These are phyloP conservation scores for Alethe diademata DNA, from an alignment of 2,113 vertebrate genomes.

Conservation along the genomic window DNA sequence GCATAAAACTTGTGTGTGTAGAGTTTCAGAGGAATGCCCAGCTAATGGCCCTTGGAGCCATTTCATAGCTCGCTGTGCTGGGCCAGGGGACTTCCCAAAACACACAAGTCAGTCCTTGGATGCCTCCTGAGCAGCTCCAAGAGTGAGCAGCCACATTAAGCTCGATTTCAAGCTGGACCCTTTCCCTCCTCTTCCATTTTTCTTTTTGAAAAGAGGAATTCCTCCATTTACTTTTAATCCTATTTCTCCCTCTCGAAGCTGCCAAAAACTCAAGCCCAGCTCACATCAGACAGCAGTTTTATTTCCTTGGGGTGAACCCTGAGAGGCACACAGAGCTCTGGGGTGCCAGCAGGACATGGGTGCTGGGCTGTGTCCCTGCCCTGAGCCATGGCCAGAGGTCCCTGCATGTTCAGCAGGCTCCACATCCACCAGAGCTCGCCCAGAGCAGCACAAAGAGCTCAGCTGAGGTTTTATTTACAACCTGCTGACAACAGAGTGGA, in stretches of 20 bases:
- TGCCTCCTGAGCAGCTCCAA: neutral
- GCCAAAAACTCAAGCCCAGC: neutral
- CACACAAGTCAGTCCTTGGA: neutral
- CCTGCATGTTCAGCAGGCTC: neutral
- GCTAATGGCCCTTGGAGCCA: neutral
- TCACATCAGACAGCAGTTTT: neutral
- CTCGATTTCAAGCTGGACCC: conserved; percentile 4
- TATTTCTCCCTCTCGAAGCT: neutral
- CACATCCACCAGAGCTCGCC: fast-evolving
- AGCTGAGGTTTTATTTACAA: conserved; percentile 52
- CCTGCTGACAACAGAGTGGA: conserved; percentile 50
- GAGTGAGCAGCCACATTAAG: neutral
- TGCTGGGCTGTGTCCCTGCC: neutral
- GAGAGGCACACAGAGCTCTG: neutral
- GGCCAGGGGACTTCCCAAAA: neutral
- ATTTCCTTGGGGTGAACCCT: neutral
- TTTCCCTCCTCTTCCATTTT: conserved; percentile 6
- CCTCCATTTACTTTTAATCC: conserved; percentile 38
- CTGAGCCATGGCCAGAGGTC: neutral
- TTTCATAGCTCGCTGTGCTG: neutral
- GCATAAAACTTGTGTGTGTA: neutral
- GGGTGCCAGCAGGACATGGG: neutral
- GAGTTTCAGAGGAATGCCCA: neutral
- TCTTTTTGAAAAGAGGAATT: conserved; percentile 16
- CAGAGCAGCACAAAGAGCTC: neutral